Evolutionary conservation across 2,888 invertebrate genomes (phyloP), one percentile per base, ranked within the genome.

Genomic region (Polylopha cassiicola): DNA sequence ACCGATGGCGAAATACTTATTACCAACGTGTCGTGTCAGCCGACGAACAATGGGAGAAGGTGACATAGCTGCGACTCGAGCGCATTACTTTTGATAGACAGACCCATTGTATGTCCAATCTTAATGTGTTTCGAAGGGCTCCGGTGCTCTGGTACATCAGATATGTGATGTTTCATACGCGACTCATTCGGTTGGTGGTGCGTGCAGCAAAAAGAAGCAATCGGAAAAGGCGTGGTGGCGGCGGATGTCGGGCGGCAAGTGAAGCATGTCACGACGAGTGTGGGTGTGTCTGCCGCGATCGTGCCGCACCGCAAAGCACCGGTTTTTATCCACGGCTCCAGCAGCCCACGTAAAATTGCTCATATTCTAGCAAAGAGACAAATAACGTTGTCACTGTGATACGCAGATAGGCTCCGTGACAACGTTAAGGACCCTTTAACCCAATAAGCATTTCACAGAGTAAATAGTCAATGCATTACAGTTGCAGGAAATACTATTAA

Each of bases 11-110:
- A 70, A 73, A 76, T 68, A 61, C 58, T 20, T 30, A 30, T 29
- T 36, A 30, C 23, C 23, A 70, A 72, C 68, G 69, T 73, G 70
- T 54, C 30, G 34, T 24, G 26, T 51, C 58, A 47, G 54, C 51
- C 50, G 52, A 52, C 59, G 56, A 70, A 75, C 76, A 74, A 76
- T 73, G 65, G 64, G 47, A 50, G 54, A 69, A 61, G 66, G 67
- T 64, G 69, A 68, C 68, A 65, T 58, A 56, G 61, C 57, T 53
- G 55, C 57, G 36, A 29, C 10, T 13, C 21, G 37, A 44, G 45
- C 39, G 39, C 36, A 38, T 53, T 56, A 55, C 61, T 59, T 52
- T 48, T 57, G 56, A 59, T 54, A 55, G 51, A 50, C 48, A 44
- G 44, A 39, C 50, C 54, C 51, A 58, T 65, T 61, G 54, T 60